Conservation (phyloP, 2,888 invertebrate genomes). For the Aleiodes alternator region DNA sequence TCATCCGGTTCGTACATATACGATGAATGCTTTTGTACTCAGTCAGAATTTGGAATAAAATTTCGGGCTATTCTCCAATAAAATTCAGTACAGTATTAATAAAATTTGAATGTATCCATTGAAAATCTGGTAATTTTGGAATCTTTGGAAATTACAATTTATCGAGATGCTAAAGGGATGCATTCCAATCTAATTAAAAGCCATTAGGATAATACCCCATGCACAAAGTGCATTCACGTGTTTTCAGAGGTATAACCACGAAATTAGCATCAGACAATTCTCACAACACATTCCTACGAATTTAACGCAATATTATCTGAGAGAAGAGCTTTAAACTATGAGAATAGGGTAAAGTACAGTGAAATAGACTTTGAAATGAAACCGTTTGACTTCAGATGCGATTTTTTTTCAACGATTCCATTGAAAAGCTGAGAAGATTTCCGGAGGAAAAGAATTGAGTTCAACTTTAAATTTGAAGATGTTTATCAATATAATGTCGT, state of each 20-base stretch:
- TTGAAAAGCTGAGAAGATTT: too few species aligned
- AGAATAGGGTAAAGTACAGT: too few species aligned
- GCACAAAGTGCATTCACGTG: constrained; percentile 20
- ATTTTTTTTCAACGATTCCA: too few species aligned
- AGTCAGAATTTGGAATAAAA: not conserved
- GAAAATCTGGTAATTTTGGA: too few species aligned
- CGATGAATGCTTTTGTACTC: not conserved
- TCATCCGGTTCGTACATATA: constrained; percentile 8
- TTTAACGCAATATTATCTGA: not conserved
- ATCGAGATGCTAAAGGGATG: not conserved
- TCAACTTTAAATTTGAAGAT: too few species aligned
- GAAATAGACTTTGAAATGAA: too few species aligned
- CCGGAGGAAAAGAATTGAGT: too few species aligned
- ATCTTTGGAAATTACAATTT: too few species aligned
- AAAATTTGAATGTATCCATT: too few species aligned
- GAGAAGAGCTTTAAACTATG: not conserved
- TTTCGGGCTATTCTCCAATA: not conserved
- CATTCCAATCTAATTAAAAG: not conserved
- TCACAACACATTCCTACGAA: not conserved
- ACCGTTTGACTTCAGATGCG: too few species aligned
- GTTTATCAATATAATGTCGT: too few species aligned
- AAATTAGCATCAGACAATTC: constrained; percentile 30
- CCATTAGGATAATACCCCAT: not conserved
- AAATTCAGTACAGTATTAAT: not conserved
- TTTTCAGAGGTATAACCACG: constrained; percentile 20